Base-by-base conservation (phyloP, 1,140 invertebrate genomes). In the Piezodorus guildinii region DNA sequence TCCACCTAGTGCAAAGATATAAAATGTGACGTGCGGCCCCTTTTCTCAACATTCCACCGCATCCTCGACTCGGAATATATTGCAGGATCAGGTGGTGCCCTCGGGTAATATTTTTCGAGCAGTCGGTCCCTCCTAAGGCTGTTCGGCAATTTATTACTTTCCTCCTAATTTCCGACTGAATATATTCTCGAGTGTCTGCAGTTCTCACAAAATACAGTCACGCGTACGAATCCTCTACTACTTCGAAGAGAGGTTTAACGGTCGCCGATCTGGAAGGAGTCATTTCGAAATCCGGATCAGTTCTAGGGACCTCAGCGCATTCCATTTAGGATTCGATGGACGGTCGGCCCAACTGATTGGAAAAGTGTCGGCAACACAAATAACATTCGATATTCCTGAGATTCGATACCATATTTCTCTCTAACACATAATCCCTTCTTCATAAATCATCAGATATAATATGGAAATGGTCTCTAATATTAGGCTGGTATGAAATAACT, bases 171-270 rank as follows among this genome's bases (percentile, higher is more conserved):
- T 56, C 52, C 17, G 52, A 19, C 19, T 16, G 15, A 56, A 56
- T 56, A 56, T 56, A 56, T 56, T 56, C 52, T 21, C 14, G 17
- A 23, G 17, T 23, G 52, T 27, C 23, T 25, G 52, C 19, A 56
- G 23, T 25, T 56, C 52, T 25, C 52, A 56, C 52, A 56, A 56
- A 56, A 56, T 56, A 56, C 52, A 56, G 52, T 56, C 52, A 56
- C 52, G 52, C 52, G 34, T 39, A 39, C 6, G 34, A 39, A 39
- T 39, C 34, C 12, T 39, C 34, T 39, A 39, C 23, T 27, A 25
- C 52, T 5, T 21, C 52, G 19, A 23, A 56, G 23, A 10, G 52
- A 1, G 23, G 23, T 21, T 56, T 56, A 56, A 56, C 23, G 23
- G n/a, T 49, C 46, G 46, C n/a, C n/a, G 46, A 21, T 17, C n/a